A percentile compares a stretch with the other conserved stretches of the same genome.
Evolutionary conservation across 2,113 vertebrate genomes (phyloP).

Genomic region (Solenodon paradoxus): DNA sequence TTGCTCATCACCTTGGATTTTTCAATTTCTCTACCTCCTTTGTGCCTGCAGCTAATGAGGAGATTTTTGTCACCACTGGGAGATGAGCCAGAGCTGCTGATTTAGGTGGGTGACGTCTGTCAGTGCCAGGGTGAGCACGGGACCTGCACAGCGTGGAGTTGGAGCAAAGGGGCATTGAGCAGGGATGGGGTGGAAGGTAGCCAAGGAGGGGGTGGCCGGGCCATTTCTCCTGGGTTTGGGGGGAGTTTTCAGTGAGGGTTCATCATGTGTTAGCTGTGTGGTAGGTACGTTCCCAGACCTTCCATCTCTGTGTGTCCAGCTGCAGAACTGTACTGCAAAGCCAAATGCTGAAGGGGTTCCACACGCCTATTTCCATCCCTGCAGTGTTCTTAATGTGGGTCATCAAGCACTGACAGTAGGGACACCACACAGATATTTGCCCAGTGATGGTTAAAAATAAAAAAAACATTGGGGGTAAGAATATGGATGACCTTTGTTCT

Average conservation of each 20-base stretch:
- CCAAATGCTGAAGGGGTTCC: neutral
- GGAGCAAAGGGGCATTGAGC: neutral
- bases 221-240: neutral
- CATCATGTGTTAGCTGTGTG: neutral
- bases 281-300: neutral
- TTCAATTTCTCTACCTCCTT: neutral
- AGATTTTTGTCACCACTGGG: neutral
- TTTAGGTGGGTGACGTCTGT: neutral
- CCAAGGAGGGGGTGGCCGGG: neutral
- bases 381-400: neutral
- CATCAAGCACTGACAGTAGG: neutral
- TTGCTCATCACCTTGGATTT: neutral
- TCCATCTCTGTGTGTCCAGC: neutral
- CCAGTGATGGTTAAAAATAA: neutral
- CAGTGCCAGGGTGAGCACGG: neutral
- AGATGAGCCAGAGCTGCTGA: neutral
- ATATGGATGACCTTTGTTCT: neutral
- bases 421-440: neutral
- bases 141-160: neutral
- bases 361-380: neutral
- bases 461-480: neutral
- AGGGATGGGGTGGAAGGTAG: neutral
- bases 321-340: neutral
- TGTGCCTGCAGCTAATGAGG: neutral
- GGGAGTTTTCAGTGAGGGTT: neutral